These are phyloP conservation scores for Petromus typicus DNA, from an alignment of 2,113 vertebrate genomes.

Conservation along the genomic window DNA sequence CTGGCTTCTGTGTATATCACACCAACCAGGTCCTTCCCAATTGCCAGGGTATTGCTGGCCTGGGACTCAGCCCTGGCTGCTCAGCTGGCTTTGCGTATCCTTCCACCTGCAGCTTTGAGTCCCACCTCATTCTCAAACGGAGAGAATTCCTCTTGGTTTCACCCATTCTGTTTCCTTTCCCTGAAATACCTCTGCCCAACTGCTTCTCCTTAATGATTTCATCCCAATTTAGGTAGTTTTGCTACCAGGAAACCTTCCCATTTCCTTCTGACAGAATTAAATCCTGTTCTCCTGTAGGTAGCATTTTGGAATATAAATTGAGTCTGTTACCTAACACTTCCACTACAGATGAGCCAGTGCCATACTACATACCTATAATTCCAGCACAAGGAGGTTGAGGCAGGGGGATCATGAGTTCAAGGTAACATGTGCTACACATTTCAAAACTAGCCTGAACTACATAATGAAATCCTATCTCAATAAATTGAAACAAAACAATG, in stretches of 20 bases:
- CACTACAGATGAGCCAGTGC: not conserved
- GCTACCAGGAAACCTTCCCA: not conserved
- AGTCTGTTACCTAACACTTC: not conserved
- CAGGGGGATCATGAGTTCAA: not conserved
- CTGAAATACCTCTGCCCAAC: not conserved
- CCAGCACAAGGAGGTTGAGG: not conserved
- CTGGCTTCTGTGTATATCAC: not conserved
- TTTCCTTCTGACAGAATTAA: not conserved
- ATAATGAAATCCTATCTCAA: not conserved
- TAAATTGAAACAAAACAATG: not conserved
- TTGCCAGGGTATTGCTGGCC: not conserved
- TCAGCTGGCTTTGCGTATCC: fast-evolving
- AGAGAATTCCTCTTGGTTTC: not conserved
- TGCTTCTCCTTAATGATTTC: not conserved
- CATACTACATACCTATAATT: not conserved
- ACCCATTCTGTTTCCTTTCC: not conserved
- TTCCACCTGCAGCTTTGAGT: not conserved
- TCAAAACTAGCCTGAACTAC: not conserved
- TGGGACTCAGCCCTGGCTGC: not conserved
- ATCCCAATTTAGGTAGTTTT: not conserved
- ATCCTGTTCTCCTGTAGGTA: not conserved
- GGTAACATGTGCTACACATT: not conserved
- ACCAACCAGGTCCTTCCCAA: not conserved
- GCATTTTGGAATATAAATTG: not conserved
- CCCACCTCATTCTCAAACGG: too few species aligned